A percentile compares a stretch with the other conserved stretches of the same genome.
These are phyloP conservation scores for Brenthis hecate DNA, from an alignment of 2,888 invertebrate genomes.

Conservation along the genomic window DNA sequence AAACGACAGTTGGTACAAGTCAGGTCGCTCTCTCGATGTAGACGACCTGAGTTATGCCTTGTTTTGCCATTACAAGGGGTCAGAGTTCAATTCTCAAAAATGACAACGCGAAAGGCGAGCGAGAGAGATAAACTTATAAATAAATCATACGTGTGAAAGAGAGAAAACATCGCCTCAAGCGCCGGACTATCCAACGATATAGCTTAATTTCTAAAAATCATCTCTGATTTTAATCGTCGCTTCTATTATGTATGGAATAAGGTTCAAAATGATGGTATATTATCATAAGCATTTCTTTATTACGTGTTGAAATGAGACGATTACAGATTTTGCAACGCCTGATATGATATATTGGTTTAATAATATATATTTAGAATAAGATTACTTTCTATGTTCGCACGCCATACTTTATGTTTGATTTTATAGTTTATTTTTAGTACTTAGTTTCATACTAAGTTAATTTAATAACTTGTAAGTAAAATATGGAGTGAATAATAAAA, in stretches of 20 bases:
- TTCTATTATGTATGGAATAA: constrained; percentile 48
- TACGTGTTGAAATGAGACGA: constrained; percentile 69
- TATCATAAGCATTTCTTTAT: constrained; percentile 60
- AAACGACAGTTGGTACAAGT: constrained; percentile 11
- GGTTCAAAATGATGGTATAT: constrained; percentile 38
- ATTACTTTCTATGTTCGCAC: constrained; percentile 20
- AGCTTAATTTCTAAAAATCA: constrained; percentile 51
- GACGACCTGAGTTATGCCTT: constrained; percentile 50
- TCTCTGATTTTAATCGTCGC: constrained; percentile 41
- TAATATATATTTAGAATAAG: constrained; percentile 18
- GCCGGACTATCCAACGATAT: constrained; percentile 61
- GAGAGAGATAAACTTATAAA: constrained; percentile 42
- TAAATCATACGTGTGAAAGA: constrained; percentile 41
- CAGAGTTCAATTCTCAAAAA: constrained; percentile 75
- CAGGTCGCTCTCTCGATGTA: constrained; percentile 47
- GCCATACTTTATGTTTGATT: constrained; percentile 3
- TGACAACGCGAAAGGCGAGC: constrained; percentile 64
- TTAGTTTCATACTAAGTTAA: not conserved
- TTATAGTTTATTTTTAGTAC: not conserved
- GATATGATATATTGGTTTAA: constrained; percentile 36
- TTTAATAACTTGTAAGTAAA: not conserved
- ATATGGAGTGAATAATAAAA: too few relatives aligned
- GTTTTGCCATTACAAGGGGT: constrained; percentile 64
- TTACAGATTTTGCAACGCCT: constrained; percentile 55
- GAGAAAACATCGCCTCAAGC: constrained; percentile 58